Evolutionary conservation across 2,888 invertebrate genomes (phyloP), one percentile per base, ranked within the genome.

Genomic region (Tinea pellionella): DNA sequence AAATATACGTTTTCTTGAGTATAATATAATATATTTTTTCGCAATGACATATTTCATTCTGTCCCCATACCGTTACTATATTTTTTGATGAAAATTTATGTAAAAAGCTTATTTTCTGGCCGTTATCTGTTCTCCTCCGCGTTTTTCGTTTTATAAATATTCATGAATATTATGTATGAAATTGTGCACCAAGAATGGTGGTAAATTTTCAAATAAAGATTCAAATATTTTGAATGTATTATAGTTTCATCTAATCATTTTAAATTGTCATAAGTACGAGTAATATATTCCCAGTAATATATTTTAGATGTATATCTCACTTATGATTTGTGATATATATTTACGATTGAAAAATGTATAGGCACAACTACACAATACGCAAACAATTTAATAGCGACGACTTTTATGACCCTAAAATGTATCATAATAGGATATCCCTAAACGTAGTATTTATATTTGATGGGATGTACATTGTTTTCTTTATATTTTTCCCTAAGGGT

Each of bases 71-170:
- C 24, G 9, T 24, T 53, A n/a, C 51, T 60, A 30, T 51, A 60
- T 37, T 51, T 32, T 24, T 12, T 64, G 66, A 69, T 65, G 67
- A 64, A 64, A 70, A 72, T 74, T 72, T 74, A 72, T 72, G 72
- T 69, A 63, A 70, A 71, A 70, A 67, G 67, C 68, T 68, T 68
- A 69, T 69, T 69, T 66, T 42, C 65, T 62, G 64, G 57, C 30
- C 32, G 32, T 24, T 53, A 53, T 53, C 19, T 9, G 1, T 37
- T 6, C 51, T 51, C 13, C 18, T 16, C 51, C 1, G 51, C 18
- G 12, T 16, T 51, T 16, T 51, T 4, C 18, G 12, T 16, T 51
- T 16, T 51, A 16, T 51, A 51, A 51, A 51, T 51, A 51, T 51
- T 51, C 51, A 51, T 51, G 51, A 3, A 16, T 4, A 13, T 13